These are phyloP conservation scores for Rhabditophanes sp. DNA, from an alignment of 2,888 invertebrate species.

Conservation along the genomic window DNA sequence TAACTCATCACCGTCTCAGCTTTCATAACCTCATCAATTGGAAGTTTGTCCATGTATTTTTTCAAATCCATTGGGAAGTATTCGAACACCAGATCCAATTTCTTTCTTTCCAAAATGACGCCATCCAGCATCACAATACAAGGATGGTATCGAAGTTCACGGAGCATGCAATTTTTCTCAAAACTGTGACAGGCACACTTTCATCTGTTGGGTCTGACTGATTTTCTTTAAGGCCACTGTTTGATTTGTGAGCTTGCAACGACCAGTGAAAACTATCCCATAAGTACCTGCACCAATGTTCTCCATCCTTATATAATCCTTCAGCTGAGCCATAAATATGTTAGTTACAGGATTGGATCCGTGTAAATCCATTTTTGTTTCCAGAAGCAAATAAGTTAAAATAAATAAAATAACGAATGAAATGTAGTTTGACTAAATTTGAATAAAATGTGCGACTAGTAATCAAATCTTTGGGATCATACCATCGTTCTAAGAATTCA, in stretches of 20 bases:
- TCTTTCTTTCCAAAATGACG: conserved; percentile 60
- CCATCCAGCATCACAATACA: conserved; percentile 73
- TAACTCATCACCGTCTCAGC: conserved; percentile 59
- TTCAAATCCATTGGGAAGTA: conserved; percentile 81
- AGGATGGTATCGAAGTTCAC: conserved; percentile 69
- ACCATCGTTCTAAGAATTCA: too few relatives aligned
- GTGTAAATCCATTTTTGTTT: too few relatives aligned
- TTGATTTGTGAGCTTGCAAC: conserved; percentile 64
- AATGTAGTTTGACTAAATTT: too few relatives aligned
- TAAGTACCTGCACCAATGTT: conserved; percentile 89
- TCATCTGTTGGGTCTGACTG: conserved; percentile 84
- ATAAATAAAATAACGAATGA: too few relatives aligned
- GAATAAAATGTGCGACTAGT: too few relatives aligned
- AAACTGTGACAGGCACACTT: conserved; percentile 90
- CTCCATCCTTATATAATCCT: too few relatives aligned
- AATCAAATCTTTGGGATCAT: too few relatives aligned
- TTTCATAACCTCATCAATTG: conserved; percentile 65
- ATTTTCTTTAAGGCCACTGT: conserved; percentile 92
- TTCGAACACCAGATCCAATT: conserved; percentile 81
- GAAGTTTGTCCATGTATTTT: conserved; percentile 65
- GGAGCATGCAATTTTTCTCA: conserved; percentile 85
- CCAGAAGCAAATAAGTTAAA: too few relatives aligned
- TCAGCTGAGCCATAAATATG: too few relatives aligned
- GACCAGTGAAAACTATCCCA: conserved; percentile 90
- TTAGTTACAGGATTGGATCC: too few relatives aligned